Percentiles rank a stretch among this genome's conserved stretches.
Conservation (phyloP, 1,140 invertebrate species). For the Megalonaias nervosa region DNA sequence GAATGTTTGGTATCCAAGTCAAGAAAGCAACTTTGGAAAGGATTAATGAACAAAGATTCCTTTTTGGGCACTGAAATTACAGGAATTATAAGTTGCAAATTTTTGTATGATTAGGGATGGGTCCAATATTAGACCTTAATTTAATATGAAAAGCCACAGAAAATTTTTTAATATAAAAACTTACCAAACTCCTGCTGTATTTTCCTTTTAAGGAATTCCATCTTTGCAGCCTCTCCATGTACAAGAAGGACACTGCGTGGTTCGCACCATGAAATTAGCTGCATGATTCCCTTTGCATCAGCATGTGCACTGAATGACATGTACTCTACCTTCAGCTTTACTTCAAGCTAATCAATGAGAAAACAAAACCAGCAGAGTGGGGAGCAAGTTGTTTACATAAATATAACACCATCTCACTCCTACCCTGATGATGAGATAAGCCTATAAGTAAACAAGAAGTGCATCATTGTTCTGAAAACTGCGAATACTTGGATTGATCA, state of each 20-base stretch:
- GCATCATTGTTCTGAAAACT: neutral
- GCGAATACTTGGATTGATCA: neutral
- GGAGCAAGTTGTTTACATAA: too few species aligned
- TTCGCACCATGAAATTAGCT: conserved; percentile 98
- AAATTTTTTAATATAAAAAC: neutral
- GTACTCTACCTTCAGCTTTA: conserved; percentile 99
- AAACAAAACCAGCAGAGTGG: too few species aligned
- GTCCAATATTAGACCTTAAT: too few species aligned
- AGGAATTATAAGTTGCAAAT: too few species aligned
- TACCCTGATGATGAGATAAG: conserved; percentile 2
- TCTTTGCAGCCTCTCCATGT: conserved; percentile 89
- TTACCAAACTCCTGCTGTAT: conserved; percentile 83
- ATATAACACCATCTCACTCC: too few species aligned
- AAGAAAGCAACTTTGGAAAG: too few species aligned
- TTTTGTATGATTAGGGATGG: too few species aligned
- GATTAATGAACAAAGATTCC: too few species aligned
- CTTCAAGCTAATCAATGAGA: conserved; percentile 79
- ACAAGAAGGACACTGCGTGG: conserved; percentile 98
- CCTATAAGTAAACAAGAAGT: conserved; percentile 1
- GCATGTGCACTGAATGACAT: conserved; percentile 99
- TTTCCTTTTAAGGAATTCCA: conserved; percentile 95
- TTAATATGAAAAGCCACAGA: too few species aligned
- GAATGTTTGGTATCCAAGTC: too few species aligned
- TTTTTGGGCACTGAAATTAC: too few species aligned
- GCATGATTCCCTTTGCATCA: conserved; percentile 99